phyloP scores from a whole-genome alignment of 2,888 invertebrate genomes.

The Trisateles emortualis region DNA sequence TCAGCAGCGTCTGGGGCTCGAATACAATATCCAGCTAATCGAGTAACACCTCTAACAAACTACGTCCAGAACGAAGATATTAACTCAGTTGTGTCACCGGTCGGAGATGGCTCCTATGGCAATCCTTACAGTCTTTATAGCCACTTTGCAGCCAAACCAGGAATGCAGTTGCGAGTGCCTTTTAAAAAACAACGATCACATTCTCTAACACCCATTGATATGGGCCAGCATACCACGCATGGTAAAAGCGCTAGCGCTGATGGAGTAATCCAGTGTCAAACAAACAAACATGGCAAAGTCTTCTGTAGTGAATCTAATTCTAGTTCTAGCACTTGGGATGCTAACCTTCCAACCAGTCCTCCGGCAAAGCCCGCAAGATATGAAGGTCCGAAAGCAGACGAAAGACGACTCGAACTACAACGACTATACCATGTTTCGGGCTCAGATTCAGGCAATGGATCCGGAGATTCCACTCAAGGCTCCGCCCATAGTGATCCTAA shows the following conservation, averaged over 20 bases:
- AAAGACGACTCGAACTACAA: slow-evolving; percentile 89
- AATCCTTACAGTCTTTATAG: slow-evolving; percentile 83
- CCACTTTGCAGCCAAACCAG: slow-evolving; percentile 78
- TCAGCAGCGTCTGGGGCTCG: slow-evolving; percentile 95
- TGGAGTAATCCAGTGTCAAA: slow-evolving; percentile 88
- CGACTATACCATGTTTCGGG: slow-evolving; percentile 93
- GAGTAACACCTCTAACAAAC: slow-evolving; percentile 92
- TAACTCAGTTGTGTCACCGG: slow-evolving; percentile 65
- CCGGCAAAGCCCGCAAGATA: slow-evolving; percentile 86
- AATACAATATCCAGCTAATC: slow-evolving; percentile 94
- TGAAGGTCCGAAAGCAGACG: slow-evolving; percentile 86
- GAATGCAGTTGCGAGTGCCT: slow-evolving; percentile 73
- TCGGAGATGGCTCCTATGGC: slow-evolving; percentile 68
- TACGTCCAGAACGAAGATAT: slow-evolving; percentile 83
- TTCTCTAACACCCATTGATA: slow-evolving; percentile 90
- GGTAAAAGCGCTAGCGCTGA: slow-evolving; percentile 91
- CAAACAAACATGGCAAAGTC: slow-evolving; percentile 72
- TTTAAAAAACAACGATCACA: slow-evolving; percentile 90
- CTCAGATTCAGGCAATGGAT: slow-evolving; percentile 96
- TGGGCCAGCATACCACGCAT: slow-evolving; percentile 76
- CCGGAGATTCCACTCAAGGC: slow-evolving; percentile 93
- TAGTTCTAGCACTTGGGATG: slow-evolving; percentile 81
- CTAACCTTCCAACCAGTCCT: slow-evolving; percentile 86
- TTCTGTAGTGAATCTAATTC: slow-evolving; percentile 84
- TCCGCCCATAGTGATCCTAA: slow-evolving; percentile 89